Evolutionary conservation across 1,140 invertebrate species (phyloP), one percentile per base, ranked within the genome.

Genomic region (Lethrus apterus): DNA sequence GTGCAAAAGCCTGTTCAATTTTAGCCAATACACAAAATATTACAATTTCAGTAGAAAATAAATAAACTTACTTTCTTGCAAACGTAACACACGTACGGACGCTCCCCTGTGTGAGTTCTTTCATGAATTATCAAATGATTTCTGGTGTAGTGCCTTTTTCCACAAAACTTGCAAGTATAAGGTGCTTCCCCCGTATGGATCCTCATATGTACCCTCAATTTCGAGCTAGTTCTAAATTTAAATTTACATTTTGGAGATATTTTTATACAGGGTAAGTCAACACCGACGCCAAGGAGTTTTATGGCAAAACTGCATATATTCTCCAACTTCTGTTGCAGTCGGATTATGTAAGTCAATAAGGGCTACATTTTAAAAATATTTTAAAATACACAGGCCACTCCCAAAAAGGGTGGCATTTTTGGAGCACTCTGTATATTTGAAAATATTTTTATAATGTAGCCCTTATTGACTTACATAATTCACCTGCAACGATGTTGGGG

Each of bases 121-220:
- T 45, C 38, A 30, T 56, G 54, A 0, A 46, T 38, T 10, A 53
- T 46, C 23, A 53, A 26, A 24, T 50, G 44, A 17, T 34, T 41
- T 11, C 46, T 32, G 18, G 42, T 24, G 11, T 17, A 13, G 20
- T 46, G 41, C 15, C 44, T 29, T 46, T 51, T 51, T 20, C 44
- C 40, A 33, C 55, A 56, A 29, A 23, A 52, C 11, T 49, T 13
- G 48, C 55, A 56, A 10, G 38, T 46, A 32, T 54, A 56, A 1
- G 55, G 36, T n/a, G 26, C 42, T 35, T 55, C 50, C 46, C 57
- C 59, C 26, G 58, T 59, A 46, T 75, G 73, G 0, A 67, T 49
- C 32, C 68, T 65, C 48, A 64, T 66, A 46, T 74, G 72, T 43
- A 46, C 45, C 58, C 36, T 54, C 52, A 23, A 44, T 51, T 29